Base-by-base conservation (phyloP, 2,797 vertebrate genomes). In the Coracias cyanogaster region DNA sequence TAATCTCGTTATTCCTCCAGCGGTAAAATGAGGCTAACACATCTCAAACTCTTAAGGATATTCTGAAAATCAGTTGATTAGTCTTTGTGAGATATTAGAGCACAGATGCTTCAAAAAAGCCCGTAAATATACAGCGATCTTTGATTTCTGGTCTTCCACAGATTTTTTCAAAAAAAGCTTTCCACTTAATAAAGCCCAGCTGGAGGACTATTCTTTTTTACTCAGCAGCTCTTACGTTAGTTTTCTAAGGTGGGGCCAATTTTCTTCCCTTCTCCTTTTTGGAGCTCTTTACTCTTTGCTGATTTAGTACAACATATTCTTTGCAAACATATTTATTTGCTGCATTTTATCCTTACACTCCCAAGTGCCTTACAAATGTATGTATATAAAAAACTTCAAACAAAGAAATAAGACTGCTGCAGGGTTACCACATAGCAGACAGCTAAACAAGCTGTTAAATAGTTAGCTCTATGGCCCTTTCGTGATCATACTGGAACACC, bases 1-100 rank as follows among this genome's bases (percentile, higher is more conserved):
- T 49, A 86, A 84, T 66, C 18, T 85, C 64, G 84, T 72, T 65
- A 79, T 94, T 88, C 39, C 20, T 55, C 22, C 0, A 12, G 10
- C 67, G 25, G 72, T 76, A 92, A 90, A 86, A 79, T 25, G 60
- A 90, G n/a, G 46, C 33, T 86, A 85, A 84, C 35, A 45, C 60
- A 45, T 84, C 81, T 93, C 83, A 80, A 85, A 89, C 37, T 84
- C 48, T 12, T 41, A 79, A 86, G 51, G n/a, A 73, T 86, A 73
- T 94, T 96, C 48, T 95, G 71, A 95, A 92, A 67, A 89, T 90
- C 49, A 41, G 49, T 80, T 96, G 86, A 92, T 94, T 91, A 94
- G 89, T 67, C 78, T 93, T 93, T 87, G 54, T 89, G 74, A 80
- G 81, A 77, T 90, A 82, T 51, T 86, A 84, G 35, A 82, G 46